Conservation (phyloP, 2,888 invertebrate species). For the Agrenia bidenticulata region DNA sequence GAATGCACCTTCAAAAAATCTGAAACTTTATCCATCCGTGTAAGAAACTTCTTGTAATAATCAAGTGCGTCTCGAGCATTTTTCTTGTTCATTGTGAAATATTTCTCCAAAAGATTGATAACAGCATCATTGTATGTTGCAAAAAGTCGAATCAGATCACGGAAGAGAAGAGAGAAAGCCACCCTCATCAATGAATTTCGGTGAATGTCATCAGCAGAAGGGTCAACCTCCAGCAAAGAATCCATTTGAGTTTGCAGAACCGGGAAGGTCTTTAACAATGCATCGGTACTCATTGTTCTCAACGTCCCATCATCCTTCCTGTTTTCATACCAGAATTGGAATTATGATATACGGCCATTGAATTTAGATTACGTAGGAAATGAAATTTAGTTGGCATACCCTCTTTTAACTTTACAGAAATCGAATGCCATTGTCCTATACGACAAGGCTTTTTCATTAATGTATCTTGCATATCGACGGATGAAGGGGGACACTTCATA, state of each 20-base stretch:
- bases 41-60: slow-evolving; percentile 96
- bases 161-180: slow-evolving; percentile 97
- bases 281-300: slow-evolving; percentile 95
- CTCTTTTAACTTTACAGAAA: slow-evolving; percentile 99
- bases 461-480: slow-evolving; percentile 96
- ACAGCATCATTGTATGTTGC: slow-evolving; percentile 99
- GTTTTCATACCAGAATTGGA: slow-evolving; percentile 41
- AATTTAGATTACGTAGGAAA: slow-evolving; percentile 3
- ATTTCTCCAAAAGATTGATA: slow-evolving; percentile 97
- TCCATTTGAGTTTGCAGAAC: slow-evolving; percentile 94
- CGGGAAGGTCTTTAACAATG: slow-evolving; percentile 93
- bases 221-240: slow-evolving; percentile 94
- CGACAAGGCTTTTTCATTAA: slow-evolving; percentile 98
- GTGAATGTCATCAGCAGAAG: slow-evolving; percentile 85
- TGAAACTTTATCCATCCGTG: slow-evolving; percentile 96
- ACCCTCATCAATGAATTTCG: slow-evolving; percentile 99
- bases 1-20: slow-evolving; percentile 80
- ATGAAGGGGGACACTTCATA: slow-evolving; percentile 99
- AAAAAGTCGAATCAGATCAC: slow-evolving; percentile 97
- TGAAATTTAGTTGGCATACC: slow-evolving; percentile 64
- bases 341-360: slow-evolving; percentile 14
- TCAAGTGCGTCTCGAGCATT: slow-evolving; percentile 96
- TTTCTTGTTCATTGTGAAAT: slow-evolving; percentile 99
- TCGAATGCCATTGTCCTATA: slow-evolving; percentile 99
- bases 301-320: slow-evolving; percentile 97